phyloP scores from a whole-genome alignment of 92 coral and sea anemone genomes.

The Zoanthus solanderi region DNA sequence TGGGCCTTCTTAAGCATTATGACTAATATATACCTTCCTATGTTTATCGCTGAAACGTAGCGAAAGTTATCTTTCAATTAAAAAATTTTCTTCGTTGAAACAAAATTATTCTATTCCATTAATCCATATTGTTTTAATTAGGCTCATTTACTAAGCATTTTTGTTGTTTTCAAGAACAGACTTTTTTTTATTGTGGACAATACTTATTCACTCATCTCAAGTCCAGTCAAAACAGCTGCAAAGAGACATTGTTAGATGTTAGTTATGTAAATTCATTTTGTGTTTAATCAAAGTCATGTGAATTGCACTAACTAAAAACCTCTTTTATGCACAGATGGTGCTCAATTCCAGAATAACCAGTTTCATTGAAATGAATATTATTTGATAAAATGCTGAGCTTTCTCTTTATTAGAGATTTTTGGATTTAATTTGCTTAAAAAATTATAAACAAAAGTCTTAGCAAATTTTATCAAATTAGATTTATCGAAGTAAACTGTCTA shows the following conservation, averaged over 20 bases:
- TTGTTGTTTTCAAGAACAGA: slow-evolving; percentile 22
- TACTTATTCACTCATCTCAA: neutral
- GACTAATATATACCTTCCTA: neutral
- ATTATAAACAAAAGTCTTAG: too few relatives aligned
- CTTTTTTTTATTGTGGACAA: neutral
- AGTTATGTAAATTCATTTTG: neutral
- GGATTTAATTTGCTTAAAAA: too few relatives aligned
- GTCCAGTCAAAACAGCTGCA: neutral
- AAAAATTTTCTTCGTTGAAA: neutral
- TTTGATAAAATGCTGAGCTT: neutral
- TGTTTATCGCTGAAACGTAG: slow-evolving; percentile 36
- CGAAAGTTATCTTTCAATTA: slow-evolving; percentile 1
- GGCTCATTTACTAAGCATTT: slow-evolving; percentile 13
- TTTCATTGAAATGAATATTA: neutral
- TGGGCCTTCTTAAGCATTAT: neutral
- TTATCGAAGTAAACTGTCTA: too few relatives aligned
- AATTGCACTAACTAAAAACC: neutral
- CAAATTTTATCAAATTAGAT: too few relatives aligned
- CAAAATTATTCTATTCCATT: neutral
- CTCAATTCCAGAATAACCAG: neutral
- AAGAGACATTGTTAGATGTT: neutral
- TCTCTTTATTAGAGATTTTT: neutral
- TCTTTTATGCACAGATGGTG: too few relatives aligned
- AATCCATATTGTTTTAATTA: neutral
- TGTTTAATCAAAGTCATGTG: neutral